Evolutionary conservation across 2,888 invertebrate species (phyloP).

Genomic region (Blomia tropicalis): DNA sequence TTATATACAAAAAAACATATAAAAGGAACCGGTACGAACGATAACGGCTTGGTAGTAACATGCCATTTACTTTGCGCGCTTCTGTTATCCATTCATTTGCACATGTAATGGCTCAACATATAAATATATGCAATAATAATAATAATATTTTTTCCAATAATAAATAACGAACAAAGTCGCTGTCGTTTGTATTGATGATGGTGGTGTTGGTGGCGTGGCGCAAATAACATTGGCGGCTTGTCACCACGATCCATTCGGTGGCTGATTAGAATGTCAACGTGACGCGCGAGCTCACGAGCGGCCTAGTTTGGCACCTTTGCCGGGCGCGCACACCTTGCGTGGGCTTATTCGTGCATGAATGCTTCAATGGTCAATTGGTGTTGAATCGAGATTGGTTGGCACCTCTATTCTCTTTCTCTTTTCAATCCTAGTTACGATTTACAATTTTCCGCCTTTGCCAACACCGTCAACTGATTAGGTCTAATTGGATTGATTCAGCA

Average conservation of each 20-base stretch:
- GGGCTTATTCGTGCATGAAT: too few species aligned
- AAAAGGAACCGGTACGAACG: constrained; percentile 12
- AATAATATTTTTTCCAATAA: not conserved
- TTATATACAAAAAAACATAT: too few species aligned
- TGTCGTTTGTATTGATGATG: not conserved
- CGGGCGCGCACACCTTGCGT: not conserved
- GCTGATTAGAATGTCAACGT: not conserved
- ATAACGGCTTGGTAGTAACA: not conserved
- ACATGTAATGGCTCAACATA: too few species aligned
- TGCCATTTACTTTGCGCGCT: too few species aligned
- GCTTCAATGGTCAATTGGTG: not conserved
- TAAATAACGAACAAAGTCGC: not conserved
- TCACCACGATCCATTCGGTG: not conserved
- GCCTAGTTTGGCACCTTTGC: constrained; percentile 10
- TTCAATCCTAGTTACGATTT: too few species aligned
- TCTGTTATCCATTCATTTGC: too few species aligned
- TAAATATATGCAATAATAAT: not conserved
- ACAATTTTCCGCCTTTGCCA: not conserved
- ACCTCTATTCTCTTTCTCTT: not conserved
- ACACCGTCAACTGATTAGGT: not conserved
- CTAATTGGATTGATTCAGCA: not conserved
- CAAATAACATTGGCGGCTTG: not conserved
- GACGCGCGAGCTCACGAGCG: not conserved
- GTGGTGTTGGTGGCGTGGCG: too few species aligned
- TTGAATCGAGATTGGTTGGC: not conserved